Conservation (phyloP, 1,140 invertebrate genomes). For the Hylaeus anthracinus region DNA sequence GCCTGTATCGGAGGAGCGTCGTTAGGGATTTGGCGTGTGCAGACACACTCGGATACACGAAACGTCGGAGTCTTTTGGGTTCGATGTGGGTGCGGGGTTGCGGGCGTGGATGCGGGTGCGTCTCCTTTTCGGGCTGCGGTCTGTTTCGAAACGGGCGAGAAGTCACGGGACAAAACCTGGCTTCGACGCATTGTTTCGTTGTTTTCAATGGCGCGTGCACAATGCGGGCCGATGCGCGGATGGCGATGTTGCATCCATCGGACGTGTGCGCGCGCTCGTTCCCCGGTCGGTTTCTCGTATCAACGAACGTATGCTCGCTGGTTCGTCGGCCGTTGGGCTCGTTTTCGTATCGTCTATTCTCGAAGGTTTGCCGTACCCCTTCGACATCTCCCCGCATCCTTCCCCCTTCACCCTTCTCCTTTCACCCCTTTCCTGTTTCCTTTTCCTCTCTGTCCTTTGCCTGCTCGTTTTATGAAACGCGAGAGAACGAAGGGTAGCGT, state of each 20-base stretch:
- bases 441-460: conserved; percentile 6
- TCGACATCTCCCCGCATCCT: conserved; percentile 8
- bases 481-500: conserved; percentile 24
- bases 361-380: conserved; percentile 41
- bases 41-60: background rate
- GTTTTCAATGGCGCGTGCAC: conserved; percentile 66
- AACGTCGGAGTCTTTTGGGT: background rate
- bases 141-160: conserved; percentile 61
- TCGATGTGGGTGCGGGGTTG: background rate
- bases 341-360: conserved; percentile 55
- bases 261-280: conserved; percentile 43
- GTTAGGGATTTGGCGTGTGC: conserved; percentile 25
- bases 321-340: conserved; percentile 37
- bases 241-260: conserved; percentile 57
- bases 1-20: conserved; percentile 19
- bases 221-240: conserved; percentile 53
- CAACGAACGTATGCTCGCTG: conserved; percentile 32
- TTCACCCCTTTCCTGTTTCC: conserved; percentile 13
- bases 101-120: background rate
- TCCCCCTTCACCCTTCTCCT: background rate
- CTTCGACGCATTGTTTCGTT: conserved; percentile 62
- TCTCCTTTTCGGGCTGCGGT: conserved; percentile 55
- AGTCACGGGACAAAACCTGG: conserved; percentile 66
- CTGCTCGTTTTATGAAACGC: conserved; percentile 34
- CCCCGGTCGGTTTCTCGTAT: conserved; percentile 29